Conservation (phyloP, 1,140 invertebrate species). For the Spodoptera frugiperda region DNA sequence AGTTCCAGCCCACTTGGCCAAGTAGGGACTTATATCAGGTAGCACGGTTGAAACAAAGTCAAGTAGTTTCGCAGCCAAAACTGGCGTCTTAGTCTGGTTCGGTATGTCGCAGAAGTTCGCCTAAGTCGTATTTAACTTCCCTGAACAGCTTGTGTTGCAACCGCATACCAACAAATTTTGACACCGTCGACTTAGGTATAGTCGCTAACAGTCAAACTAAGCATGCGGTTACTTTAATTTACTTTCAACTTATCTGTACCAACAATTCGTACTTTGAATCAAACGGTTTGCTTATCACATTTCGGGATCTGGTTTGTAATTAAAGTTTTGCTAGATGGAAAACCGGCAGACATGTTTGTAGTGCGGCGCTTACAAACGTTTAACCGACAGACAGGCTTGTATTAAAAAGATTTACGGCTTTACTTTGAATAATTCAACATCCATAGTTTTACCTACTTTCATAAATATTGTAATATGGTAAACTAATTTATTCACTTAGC, state of each 20-base stretch:
- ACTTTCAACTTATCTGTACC: conserved; percentile 52
- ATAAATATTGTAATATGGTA: conserved; percentile 40
- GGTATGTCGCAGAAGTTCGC: conserved; percentile 76
- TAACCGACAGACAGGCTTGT: conserved; percentile 23
- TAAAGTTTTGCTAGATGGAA: conserved; percentile 46
- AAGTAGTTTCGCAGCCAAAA: conserved; percentile 69
- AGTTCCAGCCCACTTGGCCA: conserved; percentile 47
- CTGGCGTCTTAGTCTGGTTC: conserved; percentile 74
- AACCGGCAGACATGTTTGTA: conserved; percentile 14
- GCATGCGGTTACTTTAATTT: conserved; percentile 57
- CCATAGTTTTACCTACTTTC: conserved; percentile 29
- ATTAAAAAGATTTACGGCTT: conserved; percentile 40
- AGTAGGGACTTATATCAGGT: conserved; percentile 46
- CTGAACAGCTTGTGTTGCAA: conserved; percentile 76
- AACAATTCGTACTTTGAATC: conserved; percentile 40
- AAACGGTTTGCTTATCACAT: conserved; percentile 45
- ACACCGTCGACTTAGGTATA: conserved; percentile 74
- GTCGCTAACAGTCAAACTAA: conserved; percentile 60
- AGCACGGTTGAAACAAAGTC: conserved; percentile 58
- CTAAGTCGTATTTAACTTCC: conserved; percentile 83
- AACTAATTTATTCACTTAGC: conserved; percentile 7
- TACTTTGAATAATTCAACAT: conserved; percentile 35
- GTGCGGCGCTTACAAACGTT: conserved; percentile 9
- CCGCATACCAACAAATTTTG: conserved; percentile 83
- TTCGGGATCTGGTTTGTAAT: conserved; percentile 43